These are phyloP conservation scores for Phaedon cochleariae DNA, from an alignment of 2,888 invertebrate genomes.

Conservation along the genomic window DNA sequence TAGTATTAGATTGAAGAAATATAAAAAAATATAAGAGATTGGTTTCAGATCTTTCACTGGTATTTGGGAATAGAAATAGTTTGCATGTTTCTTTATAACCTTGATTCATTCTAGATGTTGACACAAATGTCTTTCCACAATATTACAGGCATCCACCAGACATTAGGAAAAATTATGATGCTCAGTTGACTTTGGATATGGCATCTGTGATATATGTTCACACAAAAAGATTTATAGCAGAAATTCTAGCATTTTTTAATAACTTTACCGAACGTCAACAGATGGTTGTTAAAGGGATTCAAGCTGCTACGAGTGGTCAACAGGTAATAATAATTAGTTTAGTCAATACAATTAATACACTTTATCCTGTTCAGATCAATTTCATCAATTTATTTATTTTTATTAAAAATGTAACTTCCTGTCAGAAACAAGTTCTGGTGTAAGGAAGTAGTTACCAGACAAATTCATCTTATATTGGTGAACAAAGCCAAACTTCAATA, in stretches of 20 bases:
- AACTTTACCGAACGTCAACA: constrained; percentile 83
- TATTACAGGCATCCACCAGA: constrained; percentile 61
- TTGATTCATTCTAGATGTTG: neutral
- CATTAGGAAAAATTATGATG: constrained; percentile 67
- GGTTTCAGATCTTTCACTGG: no score
- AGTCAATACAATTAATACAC: neutral
- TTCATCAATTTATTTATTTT: no score
- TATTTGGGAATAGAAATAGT: no score
- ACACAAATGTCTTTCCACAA: neutral
- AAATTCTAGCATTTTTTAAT: constrained; percentile 85
- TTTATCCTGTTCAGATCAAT: no score
- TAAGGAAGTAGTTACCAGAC: no score
- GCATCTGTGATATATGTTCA: constrained; percentile 93
- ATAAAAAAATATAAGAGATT: no score
- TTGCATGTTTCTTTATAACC: neutral
- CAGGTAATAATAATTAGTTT: constrained; percentile 54
- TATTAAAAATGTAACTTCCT: no score
- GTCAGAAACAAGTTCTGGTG: no score
- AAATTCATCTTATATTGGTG: no score
- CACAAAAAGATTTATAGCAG: constrained; percentile 91
- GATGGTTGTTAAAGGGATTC: constrained; percentile 74
- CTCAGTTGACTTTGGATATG: constrained; percentile 80
- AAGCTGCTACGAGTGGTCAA: constrained; percentile 70
- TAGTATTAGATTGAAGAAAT: no score
- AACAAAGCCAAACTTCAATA: no score